Conservation (phyloP, 2,888 invertebrate genomes). For the Rhogogaster chlorosoma region DNA sequence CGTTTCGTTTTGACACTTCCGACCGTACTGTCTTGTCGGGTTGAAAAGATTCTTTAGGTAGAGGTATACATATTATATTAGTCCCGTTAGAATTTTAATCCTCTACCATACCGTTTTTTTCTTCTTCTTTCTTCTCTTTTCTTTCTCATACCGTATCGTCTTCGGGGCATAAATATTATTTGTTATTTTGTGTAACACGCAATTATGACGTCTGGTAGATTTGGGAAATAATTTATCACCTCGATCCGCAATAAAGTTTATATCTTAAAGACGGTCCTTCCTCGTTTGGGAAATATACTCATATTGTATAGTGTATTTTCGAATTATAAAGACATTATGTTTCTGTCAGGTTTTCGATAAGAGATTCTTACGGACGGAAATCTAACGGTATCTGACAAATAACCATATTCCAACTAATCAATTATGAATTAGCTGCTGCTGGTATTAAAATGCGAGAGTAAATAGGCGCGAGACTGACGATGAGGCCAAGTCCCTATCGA, state of each 20-base stretch:
- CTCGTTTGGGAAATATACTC: not conserved
- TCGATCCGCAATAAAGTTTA: not conserved
- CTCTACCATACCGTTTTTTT: not conserved
- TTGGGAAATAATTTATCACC: not conserved
- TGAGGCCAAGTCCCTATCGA: not conserved
- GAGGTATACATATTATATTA: not conserved
- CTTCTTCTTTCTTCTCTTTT: not conserved
- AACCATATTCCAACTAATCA: not conserved
- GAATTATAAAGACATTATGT: not conserved
- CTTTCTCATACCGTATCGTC: not conserved
- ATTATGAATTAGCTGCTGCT: not conserved
- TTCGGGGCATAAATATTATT: not conserved
- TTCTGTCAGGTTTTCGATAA: not conserved
- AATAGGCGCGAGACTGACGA: not conserved
- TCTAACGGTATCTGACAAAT: not conserved
- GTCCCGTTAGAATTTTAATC: slow-evolving; percentile 16
- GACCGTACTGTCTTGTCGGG: not conserved
- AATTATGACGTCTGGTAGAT: not conserved
- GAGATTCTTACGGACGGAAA: not conserved
- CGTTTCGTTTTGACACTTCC: not conserved
- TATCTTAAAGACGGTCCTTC: not conserved
- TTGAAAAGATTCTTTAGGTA: not conserved
- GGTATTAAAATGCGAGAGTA: not conserved
- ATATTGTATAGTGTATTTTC: not conserved
- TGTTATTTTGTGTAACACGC: not conserved